Conservation (phyloP, 1,140 invertebrate species). For the Tetragonula clypearis region DNA sequence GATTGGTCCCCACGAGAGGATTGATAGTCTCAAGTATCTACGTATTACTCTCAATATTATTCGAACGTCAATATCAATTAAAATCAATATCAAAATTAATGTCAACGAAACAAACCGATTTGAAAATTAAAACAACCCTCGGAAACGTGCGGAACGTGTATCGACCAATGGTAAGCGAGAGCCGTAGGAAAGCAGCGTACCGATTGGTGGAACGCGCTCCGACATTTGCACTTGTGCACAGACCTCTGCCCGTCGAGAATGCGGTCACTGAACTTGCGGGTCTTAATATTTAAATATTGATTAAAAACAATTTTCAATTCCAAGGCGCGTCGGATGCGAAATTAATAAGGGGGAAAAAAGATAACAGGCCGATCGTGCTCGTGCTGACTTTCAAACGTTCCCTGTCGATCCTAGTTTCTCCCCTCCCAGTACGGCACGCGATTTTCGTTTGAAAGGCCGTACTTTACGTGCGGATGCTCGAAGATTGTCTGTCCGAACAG, state of each 20-base stretch:
- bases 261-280: slow-evolving; percentile 30
- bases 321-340: background rate
- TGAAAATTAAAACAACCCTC: background rate
- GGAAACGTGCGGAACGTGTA: background rate
- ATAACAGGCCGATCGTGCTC: background rate
- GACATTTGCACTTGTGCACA: background rate
- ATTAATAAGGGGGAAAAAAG: background rate
- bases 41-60: too few species aligned
- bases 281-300: slow-evolving; percentile 47
- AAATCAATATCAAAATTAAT: background rate
- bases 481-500: slow-evolving; percentile 16
- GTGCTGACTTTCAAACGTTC: too few species aligned
- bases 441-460: slow-evolving; percentile 14
- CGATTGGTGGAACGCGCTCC: slow-evolving; percentile 21
- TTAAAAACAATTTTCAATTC: slow-evolving; percentile 34
- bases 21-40: too few species aligned
- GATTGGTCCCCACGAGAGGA: background rate
- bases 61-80: background rate
- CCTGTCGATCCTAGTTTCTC: background rate
- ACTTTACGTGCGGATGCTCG: slow-evolving; percentile 28
- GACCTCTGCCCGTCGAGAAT: background rate
- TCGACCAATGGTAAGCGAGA: background rate
- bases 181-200: background rate
- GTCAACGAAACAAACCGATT: too few species aligned
- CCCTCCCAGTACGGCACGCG: background rate